Percentiles rank a stretch among this genome's conserved stretches.
These are phyloP conservation scores for Perca fluviatilis DNA, from an alignment of 2,113 vertebrate genomes.

Conservation along the genomic window DNA sequence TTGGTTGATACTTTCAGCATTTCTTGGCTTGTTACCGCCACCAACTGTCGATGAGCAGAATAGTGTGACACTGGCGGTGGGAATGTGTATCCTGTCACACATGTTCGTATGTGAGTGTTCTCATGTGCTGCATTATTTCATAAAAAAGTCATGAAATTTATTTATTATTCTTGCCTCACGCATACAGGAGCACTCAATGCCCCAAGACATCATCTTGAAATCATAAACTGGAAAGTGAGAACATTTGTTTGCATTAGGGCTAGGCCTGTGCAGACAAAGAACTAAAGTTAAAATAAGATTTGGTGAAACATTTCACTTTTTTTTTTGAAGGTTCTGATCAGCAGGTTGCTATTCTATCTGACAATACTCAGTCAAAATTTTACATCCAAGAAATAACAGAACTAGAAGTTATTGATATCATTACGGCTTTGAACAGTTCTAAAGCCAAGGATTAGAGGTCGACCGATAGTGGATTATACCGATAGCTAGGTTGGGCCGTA, in stretches of 20 bases:
- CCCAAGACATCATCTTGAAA: neutral
- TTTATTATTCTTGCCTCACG: neutral
- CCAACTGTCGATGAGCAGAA: neutral
- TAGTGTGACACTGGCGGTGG: neutral
- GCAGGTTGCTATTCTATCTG: no score
- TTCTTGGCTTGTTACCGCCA: neutral
- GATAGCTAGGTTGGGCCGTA: no score
- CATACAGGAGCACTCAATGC: neutral
- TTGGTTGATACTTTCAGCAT: neutral
- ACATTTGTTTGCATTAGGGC: neutral
- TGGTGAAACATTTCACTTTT: no score
- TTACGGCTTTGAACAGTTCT: no score
- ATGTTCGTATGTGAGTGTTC: neutral
- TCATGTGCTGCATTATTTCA: neutral
- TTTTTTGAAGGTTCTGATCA: no score
- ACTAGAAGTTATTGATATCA: no score
- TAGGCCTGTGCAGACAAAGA: neutral
- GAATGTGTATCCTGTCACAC: neutral
- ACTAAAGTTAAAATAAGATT: neutral
- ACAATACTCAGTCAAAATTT: no score
- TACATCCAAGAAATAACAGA: no score
- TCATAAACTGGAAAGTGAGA: neutral
- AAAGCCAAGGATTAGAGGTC: no score
- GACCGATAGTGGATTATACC: no score
- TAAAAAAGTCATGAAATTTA: neutral